Evolutionary conservation across 2,888 invertebrate genomes (phyloP).

Genomic region (Blastobasis lacticolella): DNA sequence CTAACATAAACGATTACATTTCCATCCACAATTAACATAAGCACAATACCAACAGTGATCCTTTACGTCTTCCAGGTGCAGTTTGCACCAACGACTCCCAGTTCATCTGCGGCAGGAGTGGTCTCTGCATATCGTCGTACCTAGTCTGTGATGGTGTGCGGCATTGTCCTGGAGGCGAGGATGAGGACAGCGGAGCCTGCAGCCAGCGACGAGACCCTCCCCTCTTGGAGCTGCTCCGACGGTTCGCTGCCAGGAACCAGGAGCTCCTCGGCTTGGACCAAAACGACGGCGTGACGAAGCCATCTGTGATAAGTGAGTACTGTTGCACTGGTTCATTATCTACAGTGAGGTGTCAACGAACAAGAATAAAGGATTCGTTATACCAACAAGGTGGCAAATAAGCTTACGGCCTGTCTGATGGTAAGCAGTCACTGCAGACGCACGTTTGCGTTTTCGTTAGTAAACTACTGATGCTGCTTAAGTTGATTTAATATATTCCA

Average conservation of each 20-base stretch:
- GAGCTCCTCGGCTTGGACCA: constrained; percentile 57
- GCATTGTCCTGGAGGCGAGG: constrained; percentile 79
- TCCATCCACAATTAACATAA: too few relatives aligned
- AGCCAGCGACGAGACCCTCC: constrained; percentile 55
- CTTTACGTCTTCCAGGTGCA: constrained; percentile 35
- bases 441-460: too few relatives aligned
- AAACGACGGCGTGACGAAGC: constrained; percentile 54
- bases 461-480: too few relatives aligned
- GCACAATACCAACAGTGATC: too few relatives aligned
- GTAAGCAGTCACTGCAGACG: too few relatives aligned
- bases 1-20: too few relatives aligned
- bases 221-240: constrained; percentile 50
- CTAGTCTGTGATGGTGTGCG: constrained; percentile 79
- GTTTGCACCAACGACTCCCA: constrained; percentile 57
- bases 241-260: constrained; percentile 61
- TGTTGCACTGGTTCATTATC: not conserved
- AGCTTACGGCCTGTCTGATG: too few relatives aligned
- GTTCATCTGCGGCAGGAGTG: constrained; percentile 52
- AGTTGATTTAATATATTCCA: too few relatives aligned
- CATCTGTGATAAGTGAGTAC: constrained; percentile 64
- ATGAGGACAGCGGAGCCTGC: constrained; percentile 63
- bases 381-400: too few relatives aligned
- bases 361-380: too few relatives aligned
- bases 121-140: constrained; percentile 77
- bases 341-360: too few relatives aligned